These are phyloP conservation scores for Ormyrus pomaceus DNA, from an alignment of 2,888 invertebrate species.

Conservation along the genomic window DNA sequence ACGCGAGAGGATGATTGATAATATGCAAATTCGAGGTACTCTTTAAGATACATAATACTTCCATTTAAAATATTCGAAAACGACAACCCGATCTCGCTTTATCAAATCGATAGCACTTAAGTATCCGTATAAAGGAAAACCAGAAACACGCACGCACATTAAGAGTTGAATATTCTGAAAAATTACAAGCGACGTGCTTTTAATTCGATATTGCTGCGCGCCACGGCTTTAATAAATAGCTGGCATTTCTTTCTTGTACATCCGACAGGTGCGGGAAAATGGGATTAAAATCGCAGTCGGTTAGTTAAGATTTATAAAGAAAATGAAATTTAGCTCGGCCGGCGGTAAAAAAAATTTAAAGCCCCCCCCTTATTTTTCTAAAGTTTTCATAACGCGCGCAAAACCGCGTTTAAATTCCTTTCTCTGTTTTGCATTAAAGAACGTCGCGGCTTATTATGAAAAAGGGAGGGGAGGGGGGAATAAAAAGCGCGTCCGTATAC, in stretches of 20 bases:
- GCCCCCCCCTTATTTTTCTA: constrained; percentile 11
- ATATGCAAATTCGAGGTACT: constrained; percentile 40
- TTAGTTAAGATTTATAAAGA: background rate
- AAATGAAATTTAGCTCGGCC: background rate
- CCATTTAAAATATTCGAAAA: constrained; percentile 37
- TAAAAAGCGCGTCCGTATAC: constrained; percentile 29
- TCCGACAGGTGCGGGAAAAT: background rate
- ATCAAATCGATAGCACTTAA: constrained; percentile 16
- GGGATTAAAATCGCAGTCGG: background rate
- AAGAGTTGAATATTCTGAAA: too few relatives aligned
- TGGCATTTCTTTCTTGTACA: background rate
- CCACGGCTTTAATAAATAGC: background rate
- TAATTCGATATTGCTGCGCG: background rate
- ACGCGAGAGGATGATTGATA: constrained; percentile 47
- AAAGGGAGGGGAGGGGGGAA: background rate
- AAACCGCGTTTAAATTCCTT: background rate
- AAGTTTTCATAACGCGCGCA: background rate
- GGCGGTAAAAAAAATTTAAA: background rate
- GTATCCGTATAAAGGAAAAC: constrained; percentile 6
- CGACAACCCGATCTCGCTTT: constrained; percentile 19
- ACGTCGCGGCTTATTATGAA: constrained; percentile 17
- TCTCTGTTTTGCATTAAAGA: background rate
- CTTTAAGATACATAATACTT: constrained; percentile 49
- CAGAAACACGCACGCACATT: background rate
- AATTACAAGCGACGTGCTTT: background rate